These are phyloP conservation scores for Gymnocypris eckloni DNA, from an alignment of 2,797 vertebrate species.

Conservation along the genomic window DNA sequence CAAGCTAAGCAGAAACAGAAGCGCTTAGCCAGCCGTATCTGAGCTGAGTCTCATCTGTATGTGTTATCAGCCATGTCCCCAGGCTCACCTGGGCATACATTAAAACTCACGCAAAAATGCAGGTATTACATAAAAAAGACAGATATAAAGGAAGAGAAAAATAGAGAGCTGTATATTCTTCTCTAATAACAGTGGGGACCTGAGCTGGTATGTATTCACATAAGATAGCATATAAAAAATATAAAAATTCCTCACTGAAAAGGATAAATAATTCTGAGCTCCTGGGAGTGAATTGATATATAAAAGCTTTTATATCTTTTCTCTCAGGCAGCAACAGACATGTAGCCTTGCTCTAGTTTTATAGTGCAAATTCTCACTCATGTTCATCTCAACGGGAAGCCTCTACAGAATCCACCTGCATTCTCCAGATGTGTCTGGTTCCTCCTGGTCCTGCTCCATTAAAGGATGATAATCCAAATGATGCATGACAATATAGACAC, in stretches of 20 bases:
- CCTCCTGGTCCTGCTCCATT: slow-evolving; percentile 71
- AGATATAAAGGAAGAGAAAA: neutral
- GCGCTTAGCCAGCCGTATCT: slow-evolving; percentile 81
- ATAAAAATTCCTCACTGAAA: slow-evolving; percentile 64
- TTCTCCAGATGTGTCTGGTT: slow-evolving; percentile 57
- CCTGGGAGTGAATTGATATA: slow-evolving; percentile 12
- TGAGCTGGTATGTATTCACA: slow-evolving; percentile 76
- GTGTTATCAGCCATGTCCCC: slow-evolving; percentile 78
- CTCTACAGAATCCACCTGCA: slow-evolving; percentile 11
- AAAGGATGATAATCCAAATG: slow-evolving; percentile 61
- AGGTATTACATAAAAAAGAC: slow-evolving; percentile 69
- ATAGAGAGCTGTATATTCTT: slow-evolving; percentile 15
- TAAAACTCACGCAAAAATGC: slow-evolving; percentile 75
- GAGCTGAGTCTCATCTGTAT: slow-evolving; percentile 79
- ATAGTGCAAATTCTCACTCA: slow-evolving; percentile 14
- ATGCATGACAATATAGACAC: slow-evolving; percentile 65
- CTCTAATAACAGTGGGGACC: slow-evolving; percentile 63
- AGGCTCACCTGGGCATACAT: slow-evolving; percentile 69
- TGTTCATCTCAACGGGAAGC: slow-evolving; percentile 15
- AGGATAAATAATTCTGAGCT: slow-evolving; percentile 12
- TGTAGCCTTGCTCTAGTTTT: slow-evolving; percentile 23
- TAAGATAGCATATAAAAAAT: slow-evolving; percentile 63
- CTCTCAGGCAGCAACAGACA: slow-evolving; percentile 1
- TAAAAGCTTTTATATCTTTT: slow-evolving; percentile 2
- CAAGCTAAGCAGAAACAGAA: slow-evolving; percentile 81